Evolutionary conservation across 1,140 invertebrate genomes (phyloP).

Genomic region (Trinorchestia longiramus): DNA sequence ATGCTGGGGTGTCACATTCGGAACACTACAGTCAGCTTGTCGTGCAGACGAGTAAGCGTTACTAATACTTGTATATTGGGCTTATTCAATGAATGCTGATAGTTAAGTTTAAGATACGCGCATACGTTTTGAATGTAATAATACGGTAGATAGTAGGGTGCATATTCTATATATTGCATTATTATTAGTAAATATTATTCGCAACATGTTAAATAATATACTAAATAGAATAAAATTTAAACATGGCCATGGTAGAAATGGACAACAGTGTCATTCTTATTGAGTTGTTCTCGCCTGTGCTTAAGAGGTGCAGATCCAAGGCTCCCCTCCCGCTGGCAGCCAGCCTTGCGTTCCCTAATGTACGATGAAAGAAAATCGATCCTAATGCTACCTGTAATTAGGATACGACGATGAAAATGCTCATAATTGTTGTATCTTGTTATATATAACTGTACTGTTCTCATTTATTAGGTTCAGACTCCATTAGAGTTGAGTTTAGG

Average conservation of each 20-base stretch:
- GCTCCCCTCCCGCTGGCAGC: not conserved
- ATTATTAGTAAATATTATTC: too few relatives aligned
- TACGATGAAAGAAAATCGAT: constrained; percentile 47
- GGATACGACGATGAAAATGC: constrained; percentile 4
- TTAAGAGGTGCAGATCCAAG: not conserved
- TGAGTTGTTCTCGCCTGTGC: not conserved
- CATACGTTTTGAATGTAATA: not conserved
- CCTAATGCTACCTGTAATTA: constrained; percentile 43
- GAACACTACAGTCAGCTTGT: not conserved
- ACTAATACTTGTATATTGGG: not conserved
- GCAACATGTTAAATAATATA: too few relatives aligned
- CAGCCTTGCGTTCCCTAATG: constrained; percentile 25
- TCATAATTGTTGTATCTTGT: not conserved
- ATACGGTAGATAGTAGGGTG: not conserved
- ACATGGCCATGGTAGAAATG: too few relatives aligned
- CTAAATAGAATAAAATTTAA: too few relatives aligned
- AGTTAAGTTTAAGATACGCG: not conserved
- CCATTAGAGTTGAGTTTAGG: not conserved
- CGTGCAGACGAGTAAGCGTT: not conserved
- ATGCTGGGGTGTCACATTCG: not conserved
- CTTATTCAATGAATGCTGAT: not conserved
- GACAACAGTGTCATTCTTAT: too few relatives aligned
- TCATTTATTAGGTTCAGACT: not conserved
- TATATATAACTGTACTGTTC: not conserved
- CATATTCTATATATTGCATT: too few relatives aligned